Evolutionary conservation across 2,113 vertebrate species (phyloP), one percentile per base, ranked within the genome.

Genomic region (Columba livia): DNA sequence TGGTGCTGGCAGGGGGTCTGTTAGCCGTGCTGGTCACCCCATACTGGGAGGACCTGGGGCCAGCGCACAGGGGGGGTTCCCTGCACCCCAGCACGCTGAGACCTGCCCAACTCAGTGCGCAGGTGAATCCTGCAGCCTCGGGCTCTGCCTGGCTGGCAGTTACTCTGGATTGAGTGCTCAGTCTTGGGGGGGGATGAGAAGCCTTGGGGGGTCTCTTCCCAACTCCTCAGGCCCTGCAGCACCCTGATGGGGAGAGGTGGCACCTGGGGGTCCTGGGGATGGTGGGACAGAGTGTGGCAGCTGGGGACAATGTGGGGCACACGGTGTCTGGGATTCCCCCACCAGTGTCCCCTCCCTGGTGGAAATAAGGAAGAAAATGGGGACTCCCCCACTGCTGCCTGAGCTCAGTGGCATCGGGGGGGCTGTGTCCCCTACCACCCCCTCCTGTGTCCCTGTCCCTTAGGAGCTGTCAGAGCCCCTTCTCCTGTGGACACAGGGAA

Each of bases 401-500:
- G 54, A 69, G n/a, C 48, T 73, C 36, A 21, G 74, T 5, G 5
- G 54, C 48, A 19, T 9, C 13, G 31, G 31, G 8, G 64, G 25
- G 3, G 25, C n/a, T 25, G 48, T 48, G 42, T 26, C 38, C n/a
- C 16, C 36, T 61, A 38, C 58, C 58, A 16, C 11, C 4, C 32
- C 42, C 32, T 11, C 7, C 11, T 2, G 1, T 11, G 13, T 31
- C 48, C 29, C 15, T 31, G 67, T 62, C 73, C 69, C 24, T n/a
- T 20, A 12, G 57, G 26, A 36, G 47, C 57, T 62, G 36, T 38
- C 72, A 66, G 40, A 79, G 50, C 32, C 67, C 15, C 44, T 18
- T 47, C 32, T 89, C 34, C 65, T 0, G 0, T 51, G 57, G 28
- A 15, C 0, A 2, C 36, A 21, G 53, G 29, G 54, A 24, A 24